Evolutionary conservation across 2,113 vertebrate genomes (phyloP), one percentile per base, ranked within the genome.

Genomic region (Xenopus laevis): DNA sequence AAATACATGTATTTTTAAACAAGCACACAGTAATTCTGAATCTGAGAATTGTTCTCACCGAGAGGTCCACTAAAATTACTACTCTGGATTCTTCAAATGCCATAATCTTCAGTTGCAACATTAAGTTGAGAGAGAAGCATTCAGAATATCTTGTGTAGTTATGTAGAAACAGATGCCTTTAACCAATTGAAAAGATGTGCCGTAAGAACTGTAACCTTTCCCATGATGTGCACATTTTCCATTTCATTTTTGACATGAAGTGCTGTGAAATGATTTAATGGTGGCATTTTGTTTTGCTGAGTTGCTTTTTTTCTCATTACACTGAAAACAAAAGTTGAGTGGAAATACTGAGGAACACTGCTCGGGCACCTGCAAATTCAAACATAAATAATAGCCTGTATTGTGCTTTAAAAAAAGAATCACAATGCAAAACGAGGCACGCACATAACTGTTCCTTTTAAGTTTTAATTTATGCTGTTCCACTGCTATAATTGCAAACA

Each of bases 261-360:
- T 90, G 82, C 81, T 84, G 78, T 79, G 85, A 89, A 90, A 92
- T 96, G 93, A 98, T 96, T 96, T 96, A 97, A 95, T 87, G 89
- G 84, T 89, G 91, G 91, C 93, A 95, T 96, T 97, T 95, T 93
- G 90, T 97, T 96, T 95, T 94, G 94, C 94, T 96, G 94, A 95
- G 92, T 92, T 85, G 79, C 58, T 68, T 65, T 80, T 40, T 81
- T 85, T 86, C 90, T 87, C 87, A 92, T 92, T 84, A 90, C 87
- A 86, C 81, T 86, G 86, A 86, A 92, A 90, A 91, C 84, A 79
- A 85, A 81, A 85, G 81, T 81, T 85, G 85, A 81, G 80, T 82
- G 79, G 85, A 63, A 80, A 79, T 79, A 81, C 86, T 92, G 86
- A 82, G 88, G 81, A 89, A 91, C 83, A 78, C 83, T 87, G 84